Evolutionary conservation across 2,888 invertebrate species (phyloP), one percentile per base, ranked within the genome.

Genomic region (Tipula confusa): DNA sequence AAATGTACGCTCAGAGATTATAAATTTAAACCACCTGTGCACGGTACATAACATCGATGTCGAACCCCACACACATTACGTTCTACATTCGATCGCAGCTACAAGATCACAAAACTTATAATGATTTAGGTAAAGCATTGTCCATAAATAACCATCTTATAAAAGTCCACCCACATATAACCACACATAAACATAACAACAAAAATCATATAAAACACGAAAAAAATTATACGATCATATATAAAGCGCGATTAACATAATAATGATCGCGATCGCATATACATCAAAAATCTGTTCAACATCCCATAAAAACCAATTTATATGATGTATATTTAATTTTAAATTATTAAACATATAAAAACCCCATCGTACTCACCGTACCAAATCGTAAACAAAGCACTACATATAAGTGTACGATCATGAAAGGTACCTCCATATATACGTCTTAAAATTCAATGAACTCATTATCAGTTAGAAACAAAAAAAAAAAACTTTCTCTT

Each of bases 381-480:
- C 64, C 64, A 24, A 64, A 64, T 64, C 11, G 64, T 24, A 64
- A 64, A 64, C 64, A 24, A 64, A 64, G 64, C 64, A 64, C 9
- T 64, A 33, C 33, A 64, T 9, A 13, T 24, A 7, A 64, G 15
- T 48, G 15, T 64, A 64, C 64, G 64, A 64, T 64, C 64, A 64
- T 64, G 43, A 43, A 43, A 43, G 43, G 43, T 43, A 43, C 43
- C n/a, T 43, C 43, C 15, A 43, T 43, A n/a, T 33, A 11, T 24
- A 24, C 2, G 24, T 18, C 24, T 24, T 64, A 64, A 24, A 6
- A 64, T 64, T 64, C 64, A 64, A 64, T 64, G 64, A 64, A 64
- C 64, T 64, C 64, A 64, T 64, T 64, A 64, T 64, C 64, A 64
- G 64, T 24, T 64, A 64, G 24, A 64, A 64, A 64, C 64, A 64